phyloP scores from a whole-genome alignment of 2,797 vertebrate species.

The Nothura maculosa region DNA sequence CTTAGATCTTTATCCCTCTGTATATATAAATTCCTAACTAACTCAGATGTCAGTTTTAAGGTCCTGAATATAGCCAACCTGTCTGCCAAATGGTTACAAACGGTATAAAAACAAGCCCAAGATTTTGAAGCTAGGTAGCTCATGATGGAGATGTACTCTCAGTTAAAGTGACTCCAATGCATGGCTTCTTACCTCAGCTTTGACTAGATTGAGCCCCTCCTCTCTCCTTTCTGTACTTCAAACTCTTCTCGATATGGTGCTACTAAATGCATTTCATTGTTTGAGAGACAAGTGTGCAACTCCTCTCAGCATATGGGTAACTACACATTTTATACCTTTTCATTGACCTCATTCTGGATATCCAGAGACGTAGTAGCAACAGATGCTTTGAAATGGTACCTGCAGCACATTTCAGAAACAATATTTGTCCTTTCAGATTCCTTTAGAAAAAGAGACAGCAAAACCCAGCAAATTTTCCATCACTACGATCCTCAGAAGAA shows the following conservation, averaged over 20 bases:
- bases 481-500: neutral
- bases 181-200: neutral
- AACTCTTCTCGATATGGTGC: neutral
- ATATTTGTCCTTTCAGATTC: slow-evolving; percentile 24
- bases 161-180: neutral
- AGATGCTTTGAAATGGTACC: slow-evolving; percentile 32
- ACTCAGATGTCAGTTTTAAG: neutral
- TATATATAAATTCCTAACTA: neutral
- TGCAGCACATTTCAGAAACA: neutral
- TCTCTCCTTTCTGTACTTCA: neutral
- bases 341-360: slow-evolving; percentile 17
- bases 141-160: neutral
- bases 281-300: slow-evolving; percentile 23
- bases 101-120: neutral
- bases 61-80: neutral
- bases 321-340: slow-evolving; percentile 41
- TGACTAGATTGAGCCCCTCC: neutral
- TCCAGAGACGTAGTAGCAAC: neutral
- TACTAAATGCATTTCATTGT: neutral
- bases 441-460: slow-evolving; percentile 16
- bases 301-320: slow-evolving; percentile 55
- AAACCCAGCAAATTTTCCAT: slow-evolving; percentile 14
- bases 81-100: neutral
- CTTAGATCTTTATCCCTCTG: neutral
- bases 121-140: neutral